Base-by-base conservation (phyloP, 1,140 invertebrate genomes). In the Hycleus cichorii region DNA sequence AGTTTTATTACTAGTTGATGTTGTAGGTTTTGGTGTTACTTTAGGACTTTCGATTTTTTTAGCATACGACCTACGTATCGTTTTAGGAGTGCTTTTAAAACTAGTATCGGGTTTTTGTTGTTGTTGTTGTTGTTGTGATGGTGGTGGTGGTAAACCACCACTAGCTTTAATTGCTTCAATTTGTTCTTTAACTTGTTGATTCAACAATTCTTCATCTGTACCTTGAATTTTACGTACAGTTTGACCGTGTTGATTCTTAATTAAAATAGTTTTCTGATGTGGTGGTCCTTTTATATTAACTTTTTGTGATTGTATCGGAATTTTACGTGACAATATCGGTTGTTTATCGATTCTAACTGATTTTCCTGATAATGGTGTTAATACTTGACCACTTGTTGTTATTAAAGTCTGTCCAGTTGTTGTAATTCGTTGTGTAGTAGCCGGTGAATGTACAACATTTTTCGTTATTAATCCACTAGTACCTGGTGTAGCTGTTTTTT, bases 311-410 rank as follows among this genome's bases (percentile, higher is more conserved):
- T 61, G 53, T 44, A 61, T 58, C 8, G 53, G 46, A 26, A 58
- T 24, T 39, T 58, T 60, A 9, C 47, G 47, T n/a, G 26, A 25
- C 3, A 18, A 8, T 27, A 47, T 44, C 12, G 27, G 32, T 49
- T 63, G 61, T 39, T 63, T 62, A 26, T 63, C 57, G 12, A 60
- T 51, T 39, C 60, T 25, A 26, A 65, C 49, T 67, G 76, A 78
- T 6, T 75, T 70, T 64, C 78, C 72, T 50, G 76, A 72, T 45
- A 78, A 71, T n/a, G 76, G 75, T 1, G 74, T 78, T 27, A 79
- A 52, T 38, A 78, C 64, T 39, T 78, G 74, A n/a, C 75, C 75
- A 62, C 76, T 75, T 1, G 70, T 62, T 1, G 71, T 64, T 47
- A 68, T 60, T 45, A 68, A 49, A 18, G 60, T 63, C 61, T 72